phyloP scores from a whole-genome alignment of 1,140 invertebrate species.

The Apis cerana region DNA sequence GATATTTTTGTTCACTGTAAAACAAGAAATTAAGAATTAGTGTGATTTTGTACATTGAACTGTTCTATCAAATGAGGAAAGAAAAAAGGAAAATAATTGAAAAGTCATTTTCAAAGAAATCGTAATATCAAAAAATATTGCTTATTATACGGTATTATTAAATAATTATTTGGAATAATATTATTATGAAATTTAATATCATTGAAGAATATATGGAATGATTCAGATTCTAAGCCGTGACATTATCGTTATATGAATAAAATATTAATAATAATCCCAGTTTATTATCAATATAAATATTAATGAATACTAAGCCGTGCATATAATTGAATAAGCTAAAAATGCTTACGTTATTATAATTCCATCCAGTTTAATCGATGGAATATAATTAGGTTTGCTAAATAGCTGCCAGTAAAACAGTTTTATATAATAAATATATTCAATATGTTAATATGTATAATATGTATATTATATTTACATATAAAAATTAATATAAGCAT shows the following conservation, averaged over 20 bases:
- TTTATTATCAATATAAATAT: neutral
- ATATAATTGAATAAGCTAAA: neutral
- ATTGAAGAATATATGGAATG: neutral
- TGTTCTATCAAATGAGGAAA: too few relatives aligned
- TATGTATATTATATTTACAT: too few relatives aligned
- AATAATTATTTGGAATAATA: neutral
- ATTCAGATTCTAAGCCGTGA: neutral
- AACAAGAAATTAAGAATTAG: neutral
- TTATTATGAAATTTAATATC: neutral
- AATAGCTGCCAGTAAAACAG: neutral
- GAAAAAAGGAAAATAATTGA: too few relatives aligned
- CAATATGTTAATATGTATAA: too few relatives aligned
- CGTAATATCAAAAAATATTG: too few relatives aligned
- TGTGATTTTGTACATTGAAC: too few relatives aligned
- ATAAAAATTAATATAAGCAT: too few relatives aligned
- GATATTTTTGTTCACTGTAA: neutral
- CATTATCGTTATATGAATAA: neutral
- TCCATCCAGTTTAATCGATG: neutral
- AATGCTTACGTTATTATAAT: too few relatives aligned
- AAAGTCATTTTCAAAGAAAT: too few relatives aligned
- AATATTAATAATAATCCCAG: neutral
- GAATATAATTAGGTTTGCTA: neutral
- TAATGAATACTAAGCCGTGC: too few relatives aligned
- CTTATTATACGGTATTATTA: too few relatives aligned
- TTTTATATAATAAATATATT: neutral